These are phyloP conservation scores for Pristiophorus japonicus DNA, from an alignment of 2,113 vertebrate genomes.

Conservation along the genomic window DNA sequence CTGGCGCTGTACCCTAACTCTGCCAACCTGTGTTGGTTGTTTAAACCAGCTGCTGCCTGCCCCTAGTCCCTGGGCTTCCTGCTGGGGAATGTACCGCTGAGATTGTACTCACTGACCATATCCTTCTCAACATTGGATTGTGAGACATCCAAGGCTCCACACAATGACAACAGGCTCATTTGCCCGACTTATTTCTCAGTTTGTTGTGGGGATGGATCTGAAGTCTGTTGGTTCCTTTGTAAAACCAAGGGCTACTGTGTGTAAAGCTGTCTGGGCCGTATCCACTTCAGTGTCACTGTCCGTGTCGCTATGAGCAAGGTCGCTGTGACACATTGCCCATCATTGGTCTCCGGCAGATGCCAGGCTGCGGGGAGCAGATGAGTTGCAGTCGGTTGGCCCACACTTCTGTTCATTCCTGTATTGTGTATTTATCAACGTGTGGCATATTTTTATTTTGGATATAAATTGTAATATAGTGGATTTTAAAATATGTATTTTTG, in stretches of 20 bases:
- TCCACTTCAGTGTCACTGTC: not conserved
- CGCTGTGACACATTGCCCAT: conserved; percentile 43
- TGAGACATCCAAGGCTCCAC: not conserved
- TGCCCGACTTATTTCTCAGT: not conserved
- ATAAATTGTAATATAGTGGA: not conserved
- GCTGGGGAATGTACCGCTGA: not conserved
- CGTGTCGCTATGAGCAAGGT: not conserved
- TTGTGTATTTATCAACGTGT: conserved; percentile 23
- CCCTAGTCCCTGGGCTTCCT: not conserved
- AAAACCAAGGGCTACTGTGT: not conserved
- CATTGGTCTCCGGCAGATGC: conserved; percentile 29
- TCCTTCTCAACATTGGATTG: too few species aligned
- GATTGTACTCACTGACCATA: not conserved
- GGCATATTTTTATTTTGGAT: conserved; percentile 29
- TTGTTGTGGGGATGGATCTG: not conserved
- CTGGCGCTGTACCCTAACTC: not conserved
- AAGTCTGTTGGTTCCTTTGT: not conserved
- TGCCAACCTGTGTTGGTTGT: not conserved
- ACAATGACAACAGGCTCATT: not conserved
- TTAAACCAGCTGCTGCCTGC: not conserved
- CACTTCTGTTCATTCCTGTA: conserved; percentile 37
- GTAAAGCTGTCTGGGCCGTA: not conserved
- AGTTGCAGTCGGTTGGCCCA: conserved; percentile 41
- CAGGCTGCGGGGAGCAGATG: not conserved
- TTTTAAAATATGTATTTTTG: not conserved